Evolutionary conservation across 2,797 vertebrate species (phyloP), one percentile per base, ranked within the genome.

Genomic region (Myotis findleyi): DNA sequence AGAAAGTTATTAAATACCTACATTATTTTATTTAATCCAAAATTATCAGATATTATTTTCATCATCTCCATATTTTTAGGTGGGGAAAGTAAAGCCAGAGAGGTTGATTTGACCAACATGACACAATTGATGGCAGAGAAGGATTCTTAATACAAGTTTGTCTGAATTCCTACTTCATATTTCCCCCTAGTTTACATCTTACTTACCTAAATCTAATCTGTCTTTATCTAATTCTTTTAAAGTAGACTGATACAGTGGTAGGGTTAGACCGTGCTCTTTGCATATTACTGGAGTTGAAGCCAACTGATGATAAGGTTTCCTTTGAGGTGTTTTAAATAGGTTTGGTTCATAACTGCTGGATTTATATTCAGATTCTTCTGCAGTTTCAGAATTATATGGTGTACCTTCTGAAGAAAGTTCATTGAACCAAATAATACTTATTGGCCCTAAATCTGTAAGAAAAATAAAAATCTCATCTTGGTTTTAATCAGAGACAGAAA

Each of bases 371-470:
- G 95, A 93, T 30, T 99, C 98, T 93, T 98, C 96, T 9, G 96
- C 95, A 7, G 77, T 87, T 95, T 96, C 98, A 91, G 94, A 97
- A 73, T 98, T 98, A 94, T 95, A 95, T 0, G 86, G 88, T 12
- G 97, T 97, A 11, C 98, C 98, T 97, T 99, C 98, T 96, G 97
- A 96, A 0, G 98, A 99, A 95, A 99, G 98, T 83, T 99, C 97
- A 93, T 99, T 99, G 98, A 99, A 99, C 99, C 99, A 99, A 79
- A 99, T 98, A 7, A 99, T 98, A 91, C 99, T 99, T 97, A 99
- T 96, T 10, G 99, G 98, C 49, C 99, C 99, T 97, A 99, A 98
- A 92, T 99, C 99, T 99, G 62, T 4, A 95, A 97, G 30, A 7
- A 97, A 93, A 92, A 49, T 27, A 87, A 93, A 71, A 90, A 72